Conservation (phyloP, 2,113 vertebrate species). For the Ovis aries region DNA sequence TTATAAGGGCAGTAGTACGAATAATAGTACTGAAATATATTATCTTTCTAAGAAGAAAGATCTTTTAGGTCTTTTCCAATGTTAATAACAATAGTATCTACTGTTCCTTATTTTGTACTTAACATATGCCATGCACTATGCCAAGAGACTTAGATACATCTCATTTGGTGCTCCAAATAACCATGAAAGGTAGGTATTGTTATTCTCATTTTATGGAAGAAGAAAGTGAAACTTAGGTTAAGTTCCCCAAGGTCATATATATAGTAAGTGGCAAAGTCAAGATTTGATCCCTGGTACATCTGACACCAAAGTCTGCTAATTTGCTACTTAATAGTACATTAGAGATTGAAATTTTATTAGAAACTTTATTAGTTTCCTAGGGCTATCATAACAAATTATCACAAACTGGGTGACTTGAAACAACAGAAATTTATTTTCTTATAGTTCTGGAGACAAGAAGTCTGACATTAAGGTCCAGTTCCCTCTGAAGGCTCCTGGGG, state of each 20-base stretch:
- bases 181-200: not conserved
- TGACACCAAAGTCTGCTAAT: not conserved
- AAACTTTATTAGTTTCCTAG: not conserved
- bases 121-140: not conserved
- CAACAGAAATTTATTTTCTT: not conserved
- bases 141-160: not conserved
- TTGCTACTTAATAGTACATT: not conserved
- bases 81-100: not conserved
- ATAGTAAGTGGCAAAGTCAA: not conserved
- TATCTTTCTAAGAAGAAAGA: not conserved
- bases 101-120: not conserved
- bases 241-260: not conserved
- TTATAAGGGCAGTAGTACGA: not conserved
- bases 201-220: not conserved
- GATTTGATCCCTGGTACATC: not conserved
- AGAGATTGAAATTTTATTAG: not conserved
- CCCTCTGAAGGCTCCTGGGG: not conserved
- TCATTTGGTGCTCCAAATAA: not conserved
- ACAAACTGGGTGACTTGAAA: not conserved
- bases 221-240: not conserved
- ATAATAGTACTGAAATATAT: not conserved
- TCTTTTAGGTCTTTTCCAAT: not conserved
- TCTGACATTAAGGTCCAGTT: not conserved
- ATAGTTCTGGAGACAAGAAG: not conserved
- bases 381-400: not conserved